phyloP scores from a whole-genome alignment of 2,888 invertebrate species.

The Tribolium freemani region DNA sequence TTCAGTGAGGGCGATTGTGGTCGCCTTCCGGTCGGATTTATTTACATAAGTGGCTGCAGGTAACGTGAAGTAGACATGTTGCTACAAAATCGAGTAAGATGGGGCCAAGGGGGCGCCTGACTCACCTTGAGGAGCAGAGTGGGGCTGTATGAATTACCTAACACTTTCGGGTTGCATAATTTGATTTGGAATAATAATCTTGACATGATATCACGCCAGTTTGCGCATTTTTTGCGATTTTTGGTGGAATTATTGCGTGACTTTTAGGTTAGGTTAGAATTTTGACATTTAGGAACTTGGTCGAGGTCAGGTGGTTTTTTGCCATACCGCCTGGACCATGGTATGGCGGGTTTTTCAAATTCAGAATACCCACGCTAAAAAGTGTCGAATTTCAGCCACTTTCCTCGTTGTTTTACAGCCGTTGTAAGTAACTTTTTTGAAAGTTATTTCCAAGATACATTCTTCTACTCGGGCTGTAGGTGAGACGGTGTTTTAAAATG shows the following conservation, averaged over 20 bases:
- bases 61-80: slow-evolving; percentile 55
- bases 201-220: slow-evolving; percentile 50
- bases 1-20: slow-evolving; percentile 49
- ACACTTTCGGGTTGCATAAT: slow-evolving; percentile 46
- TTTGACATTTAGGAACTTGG: slow-evolving; percentile 9
- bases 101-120: background rate
- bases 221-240: background rate
- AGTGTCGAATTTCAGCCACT: too few species aligned
- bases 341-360: background rate
- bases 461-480: too few species aligned
- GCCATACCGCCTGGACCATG: background rate
- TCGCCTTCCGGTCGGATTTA: slow-evolving; percentile 57
- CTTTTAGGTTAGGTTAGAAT: background rate
- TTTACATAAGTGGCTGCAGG: slow-evolving; percentile 56
- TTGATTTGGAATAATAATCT: slow-evolving; percentile 51
- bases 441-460: too few species aligned
- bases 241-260: background rate
- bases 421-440: too few species aligned
- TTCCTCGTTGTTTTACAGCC: too few species aligned
- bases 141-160: slow-evolving; percentile 37
- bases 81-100: slow-evolving; percentile 52
- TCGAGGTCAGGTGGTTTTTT: background rate
- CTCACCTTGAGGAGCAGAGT: slow-evolving; percentile 50
- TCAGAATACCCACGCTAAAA: too few species aligned
- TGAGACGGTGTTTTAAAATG: too few species aligned